These are phyloP conservation scores for Stigmatopora argus DNA, from an alignment of 2,113 vertebrate species.

Conservation along the genomic window DNA sequence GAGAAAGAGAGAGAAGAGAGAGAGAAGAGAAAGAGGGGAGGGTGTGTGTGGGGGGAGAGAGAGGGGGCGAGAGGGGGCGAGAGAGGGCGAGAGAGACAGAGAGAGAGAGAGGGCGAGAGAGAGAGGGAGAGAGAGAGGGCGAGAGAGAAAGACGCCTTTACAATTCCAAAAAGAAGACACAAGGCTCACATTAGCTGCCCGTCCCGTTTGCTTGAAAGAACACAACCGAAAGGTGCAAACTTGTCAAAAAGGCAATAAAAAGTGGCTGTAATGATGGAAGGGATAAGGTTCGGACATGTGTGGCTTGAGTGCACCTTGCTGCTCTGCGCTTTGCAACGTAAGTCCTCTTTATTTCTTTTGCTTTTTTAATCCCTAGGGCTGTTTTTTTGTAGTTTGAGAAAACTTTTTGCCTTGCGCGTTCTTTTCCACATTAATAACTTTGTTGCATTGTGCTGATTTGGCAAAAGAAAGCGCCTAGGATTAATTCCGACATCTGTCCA, in stretches of 20 bases:
- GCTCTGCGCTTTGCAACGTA: conserved; percentile 63
- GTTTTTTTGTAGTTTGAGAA: not conserved
- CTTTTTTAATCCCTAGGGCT: not conserved
- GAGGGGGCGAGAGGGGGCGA: no score
- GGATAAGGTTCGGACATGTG: conserved; percentile 53
- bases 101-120: conserved; percentile 23
- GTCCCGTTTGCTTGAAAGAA: conserved; percentile 15
- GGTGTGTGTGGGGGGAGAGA: no score
- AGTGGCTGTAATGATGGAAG: conserved; percentile 59
- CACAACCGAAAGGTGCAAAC: not conserved
- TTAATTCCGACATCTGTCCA: not conserved
- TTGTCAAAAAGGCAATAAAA: conserved; percentile 15
- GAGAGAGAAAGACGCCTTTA: conserved; percentile 31
- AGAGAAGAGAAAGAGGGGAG: no score
- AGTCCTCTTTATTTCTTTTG: conserved; percentile 8
- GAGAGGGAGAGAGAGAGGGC: conserved; percentile 19
- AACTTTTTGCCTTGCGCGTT: not conserved
- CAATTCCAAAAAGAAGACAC: conserved; percentile 40
- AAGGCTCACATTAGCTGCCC: conserved; percentile 16
- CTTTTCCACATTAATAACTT: not conserved
- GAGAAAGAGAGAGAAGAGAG: no score
- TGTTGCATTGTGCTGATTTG: not conserved
- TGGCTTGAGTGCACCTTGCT: conserved; percentile 64
- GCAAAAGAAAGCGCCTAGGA: not conserved
- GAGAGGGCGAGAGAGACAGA: conserved; percentile 9